phyloP scores from a whole-genome alignment of 2,113 vertebrate genomes.

The Pachypanchax playfairii region DNA sequence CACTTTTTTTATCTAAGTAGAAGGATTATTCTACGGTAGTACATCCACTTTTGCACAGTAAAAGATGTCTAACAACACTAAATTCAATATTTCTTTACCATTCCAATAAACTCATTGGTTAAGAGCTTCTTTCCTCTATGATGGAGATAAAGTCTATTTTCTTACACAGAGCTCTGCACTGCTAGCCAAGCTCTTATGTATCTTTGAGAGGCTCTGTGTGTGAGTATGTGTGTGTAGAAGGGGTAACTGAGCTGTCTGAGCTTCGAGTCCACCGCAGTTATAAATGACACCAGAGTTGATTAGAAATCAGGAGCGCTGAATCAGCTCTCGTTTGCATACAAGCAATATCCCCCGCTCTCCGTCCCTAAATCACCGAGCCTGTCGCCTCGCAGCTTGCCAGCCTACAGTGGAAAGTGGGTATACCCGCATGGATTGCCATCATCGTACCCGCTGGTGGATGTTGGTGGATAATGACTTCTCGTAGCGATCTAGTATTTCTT shows the following conservation, averaged over 20 bases:
- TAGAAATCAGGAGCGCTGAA: slow-evolving; percentile 80
- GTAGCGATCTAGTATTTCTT: slow-evolving; percentile 69
- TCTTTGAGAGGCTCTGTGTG: slow-evolving; percentile 5
- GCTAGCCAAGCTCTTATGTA: slow-evolving; percentile 16
- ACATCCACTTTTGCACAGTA: neutral
- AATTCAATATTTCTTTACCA: neutral
- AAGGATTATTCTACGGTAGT: slow-evolving; percentile 12
- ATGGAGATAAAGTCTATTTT: slow-evolving; percentile 13
- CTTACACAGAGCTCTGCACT: slow-evolving; percentile 14
- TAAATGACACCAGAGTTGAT: slow-evolving; percentile 78
- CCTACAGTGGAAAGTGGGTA: slow-evolving; percentile 50
- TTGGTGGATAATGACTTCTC: slow-evolving; percentile 73
- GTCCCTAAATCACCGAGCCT: slow-evolving; percentile 72
- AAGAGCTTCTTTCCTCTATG: slow-evolving; percentile 11
- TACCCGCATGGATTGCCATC: slow-evolving; percentile 53
- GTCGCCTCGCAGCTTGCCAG: slow-evolving; percentile 42
- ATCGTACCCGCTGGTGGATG: slow-evolving; percentile 64
- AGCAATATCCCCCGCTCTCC: slow-evolving; percentile 77
- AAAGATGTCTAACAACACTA: neutral
- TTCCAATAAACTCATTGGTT: too few relatives aligned
- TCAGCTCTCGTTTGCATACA: slow-evolving; percentile 85
- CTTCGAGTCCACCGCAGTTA: slow-evolving; percentile 61
- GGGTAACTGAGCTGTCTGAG: slow-evolving; percentile 68
- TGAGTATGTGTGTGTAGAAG: slow-evolving; percentile 13
- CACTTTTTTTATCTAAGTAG: slow-evolving; percentile 4